Conservation (phyloP, 1,140 invertebrate genomes). For the Zaprionus davidi region DNA sequence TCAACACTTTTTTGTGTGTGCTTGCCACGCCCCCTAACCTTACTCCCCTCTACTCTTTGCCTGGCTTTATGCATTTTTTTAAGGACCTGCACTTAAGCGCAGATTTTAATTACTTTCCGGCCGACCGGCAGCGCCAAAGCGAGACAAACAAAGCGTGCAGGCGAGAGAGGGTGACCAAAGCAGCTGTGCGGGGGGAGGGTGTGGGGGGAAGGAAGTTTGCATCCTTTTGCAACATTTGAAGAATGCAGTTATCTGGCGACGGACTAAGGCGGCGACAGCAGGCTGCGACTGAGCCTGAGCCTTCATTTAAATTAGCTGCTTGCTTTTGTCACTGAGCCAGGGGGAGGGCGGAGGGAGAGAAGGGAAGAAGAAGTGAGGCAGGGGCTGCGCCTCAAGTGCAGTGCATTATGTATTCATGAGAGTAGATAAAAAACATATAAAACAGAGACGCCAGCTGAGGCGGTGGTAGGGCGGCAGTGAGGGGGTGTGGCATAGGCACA, state of each 20-base stretch:
- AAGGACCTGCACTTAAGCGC: conserved; percentile 78
- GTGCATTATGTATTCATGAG: conserved; percentile 79
- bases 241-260: conserved; percentile 76
- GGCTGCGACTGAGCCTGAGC: conserved; percentile 8
- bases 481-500: conserved; percentile 9
- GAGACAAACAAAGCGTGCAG: conserved; percentile 51
- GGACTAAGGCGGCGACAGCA: conserved; percentile 10
- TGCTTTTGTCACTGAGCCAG: conserved; percentile 56
- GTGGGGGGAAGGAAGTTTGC: background rate
- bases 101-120: conserved; percentile 82
- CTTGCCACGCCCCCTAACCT: background rate
- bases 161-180: background rate
- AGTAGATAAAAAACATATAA: conserved; percentile 49
- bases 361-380: conserved; percentile 22
- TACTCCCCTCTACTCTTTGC: background rate
- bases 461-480: background rate
- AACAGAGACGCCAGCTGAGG: conserved; percentile 5
- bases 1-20: conserved; percentile 35
- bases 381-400: conserved; percentile 69
- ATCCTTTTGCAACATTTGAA: conserved; percentile 72
- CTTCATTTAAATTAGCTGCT: conserved; percentile 72
- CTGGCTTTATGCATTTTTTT: conserved; percentile 29
- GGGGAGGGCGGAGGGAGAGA: background rate
- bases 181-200: background rate
- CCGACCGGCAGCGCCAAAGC: conserved; percentile 69